Evolutionary conservation across 2,888 invertebrate species (phyloP), one percentile per base, ranked within the genome.

Genomic region (Girardia tigrina): DNA sequence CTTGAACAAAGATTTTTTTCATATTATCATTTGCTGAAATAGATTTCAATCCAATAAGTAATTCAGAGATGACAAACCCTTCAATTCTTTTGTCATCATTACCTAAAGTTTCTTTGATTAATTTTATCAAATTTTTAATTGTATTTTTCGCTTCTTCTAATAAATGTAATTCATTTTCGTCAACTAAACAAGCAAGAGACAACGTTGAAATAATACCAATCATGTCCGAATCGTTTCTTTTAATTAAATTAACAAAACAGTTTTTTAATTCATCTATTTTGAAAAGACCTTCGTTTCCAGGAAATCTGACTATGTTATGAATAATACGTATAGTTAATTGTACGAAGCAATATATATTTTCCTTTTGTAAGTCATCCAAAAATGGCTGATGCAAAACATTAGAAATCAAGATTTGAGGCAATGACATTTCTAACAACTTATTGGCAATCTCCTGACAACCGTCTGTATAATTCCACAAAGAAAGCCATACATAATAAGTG

Each of bases 311-410:
- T 14, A 83, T 80, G 77, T 83, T 83, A 78, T 82, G 82, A 56
- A 83, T 78, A 23, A 82, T 82, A 76, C 81, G 81, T 69, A 83
- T 78, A 4, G 82, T 81, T 26, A 42, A 29, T 0, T 77, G 71
- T n/a, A 77, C 72, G 26, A 77, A 27, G 29, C 77, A 77, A 29
- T 71, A 36, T 1, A 77, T 77, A 72, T 77, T 77, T 80, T 82
- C 82, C 78, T 81, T 82, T 72, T 80, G 79, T 74, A 82, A 78
- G 74, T 81, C 81, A 70, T 80, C 81, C 28, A 82, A 78, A 77
- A 82, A 82, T 42, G 82, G 82, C 78, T 81, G 79, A 77, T 82
- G 82, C 12, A 80, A 80, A 77, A 82, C 79, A 78, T 82, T 82
- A 4, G 80, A 77, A 1, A 81, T 80, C 71, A 82, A 78, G 42